Base-by-base conservation (phyloP, 2,888 invertebrate genomes). In the Metopia argyrocephala region DNA sequence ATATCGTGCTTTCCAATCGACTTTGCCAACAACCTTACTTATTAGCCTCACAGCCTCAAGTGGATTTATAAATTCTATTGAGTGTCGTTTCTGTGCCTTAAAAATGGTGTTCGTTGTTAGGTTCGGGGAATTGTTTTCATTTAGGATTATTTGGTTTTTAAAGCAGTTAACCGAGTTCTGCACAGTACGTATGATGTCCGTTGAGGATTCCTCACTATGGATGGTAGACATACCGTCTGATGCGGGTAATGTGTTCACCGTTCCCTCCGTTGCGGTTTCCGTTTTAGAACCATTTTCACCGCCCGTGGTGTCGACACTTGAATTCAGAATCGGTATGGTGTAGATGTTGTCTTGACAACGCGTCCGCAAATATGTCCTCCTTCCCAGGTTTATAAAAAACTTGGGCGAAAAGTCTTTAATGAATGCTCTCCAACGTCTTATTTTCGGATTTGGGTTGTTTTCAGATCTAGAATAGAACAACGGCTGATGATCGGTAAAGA, bases 131-230 rank as follows among this genome's bases (percentile, higher is more conserved):
- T 3, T 9, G 9, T 28, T 28, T 9, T 28, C 28, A 9, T 28
- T 28, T 46, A 1, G 5, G 15, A n/a, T 31, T 4, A 59, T 48
- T 48, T 83, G 81, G 27, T 79, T 83, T 68, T 57, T 61, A 31
- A 83, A 83, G 38, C 71, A 71, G 45, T 79, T 82, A 25, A 83
- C 21, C 20, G 76, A 73, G 15, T 46, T 76, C 21, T 68, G 38
- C 2, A 62, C 56, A 12, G 80, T 65, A 38, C n/a, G 48, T 38
- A 82, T 78, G 27, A 75, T 61, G 21, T 78, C n/a, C 20, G 64
- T 75, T 25, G 23, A 70, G n/a, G 76, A 83, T 45, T 25, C 59
- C 65, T 81, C 76, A 31, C 75, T 76, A 52, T 59, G 62, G 18
- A 45, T 31, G 18, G 56, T 74, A 62, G 9, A n/a, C 2, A 28